A percentile compares a stretch with the other conserved stretches of the same genome.
Evolutionary conservation across 64 coral and sea anemone genomes (phyloP).

Genomic region (Montipora foliosa): DNA sequence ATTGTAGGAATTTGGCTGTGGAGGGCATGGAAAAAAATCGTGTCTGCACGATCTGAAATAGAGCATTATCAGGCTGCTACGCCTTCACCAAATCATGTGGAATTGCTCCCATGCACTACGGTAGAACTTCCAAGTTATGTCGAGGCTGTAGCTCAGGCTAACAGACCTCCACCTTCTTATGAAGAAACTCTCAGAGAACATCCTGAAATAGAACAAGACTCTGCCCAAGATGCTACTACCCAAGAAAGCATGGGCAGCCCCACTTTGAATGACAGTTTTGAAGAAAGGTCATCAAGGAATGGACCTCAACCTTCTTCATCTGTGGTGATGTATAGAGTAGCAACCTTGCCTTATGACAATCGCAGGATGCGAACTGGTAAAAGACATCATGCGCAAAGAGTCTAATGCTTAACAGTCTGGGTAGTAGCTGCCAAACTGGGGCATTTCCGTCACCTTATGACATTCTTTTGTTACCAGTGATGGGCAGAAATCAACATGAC

Average conservation of each 20-base stretch:
- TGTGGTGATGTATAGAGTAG: background rate
- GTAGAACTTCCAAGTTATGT: slow-evolving; percentile 66
- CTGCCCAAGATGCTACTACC: background rate
- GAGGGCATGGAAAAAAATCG: slow-evolving; percentile 91
- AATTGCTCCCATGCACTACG: background rate
- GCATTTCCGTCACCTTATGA: background rate
- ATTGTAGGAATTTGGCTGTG: slow-evolving; percentile 94
- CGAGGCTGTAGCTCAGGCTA: slow-evolving; percentile 45
- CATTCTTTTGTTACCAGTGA: background rate
- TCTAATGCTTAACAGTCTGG: background rate
- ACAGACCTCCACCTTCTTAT: slow-evolving; percentile 49
- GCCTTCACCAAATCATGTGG: slow-evolving; percentile 17
- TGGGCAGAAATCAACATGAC: background rate
- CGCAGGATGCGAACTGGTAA: background rate
- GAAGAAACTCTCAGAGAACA: slow-evolving; percentile 63
- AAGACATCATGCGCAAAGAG: slow-evolving; percentile 16
- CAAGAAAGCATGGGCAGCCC: background rate
- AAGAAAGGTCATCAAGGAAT: background rate
- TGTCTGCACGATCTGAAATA: slow-evolving; percentile 63
- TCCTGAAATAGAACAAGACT: background rate
- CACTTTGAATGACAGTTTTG: background rate
- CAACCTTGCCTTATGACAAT: background rate
- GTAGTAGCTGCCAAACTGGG: background rate
- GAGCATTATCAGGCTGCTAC: slow-evolving; percentile 35
- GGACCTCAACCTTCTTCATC: background rate